Percentiles rank a stretch among this genome's conserved stretches.
phyloP scores from a whole-genome alignment of 2,113 vertebrate genomes.

The Catharus minimus region DNA sequence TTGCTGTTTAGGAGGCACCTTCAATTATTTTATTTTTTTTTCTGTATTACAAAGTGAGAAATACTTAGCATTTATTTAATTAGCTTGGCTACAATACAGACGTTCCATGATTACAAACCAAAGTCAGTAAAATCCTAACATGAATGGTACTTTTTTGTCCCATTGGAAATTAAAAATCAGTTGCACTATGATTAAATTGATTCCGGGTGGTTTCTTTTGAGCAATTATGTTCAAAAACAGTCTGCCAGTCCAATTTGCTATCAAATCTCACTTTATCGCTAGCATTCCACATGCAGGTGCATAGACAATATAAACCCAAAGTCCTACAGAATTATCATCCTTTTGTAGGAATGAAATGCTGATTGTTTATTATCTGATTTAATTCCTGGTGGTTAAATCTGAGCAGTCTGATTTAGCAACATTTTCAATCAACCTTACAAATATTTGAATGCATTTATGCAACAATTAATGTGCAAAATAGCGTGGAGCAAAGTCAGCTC shows the following conservation, averaged over 20 bases:
- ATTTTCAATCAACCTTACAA: constrained; percentile 49
- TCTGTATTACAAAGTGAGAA: constrained; percentile 9
- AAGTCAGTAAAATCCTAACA: constrained; percentile 36
- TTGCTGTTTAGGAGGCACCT: constrained; percentile 52
- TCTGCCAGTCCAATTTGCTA: constrained; percentile 75
- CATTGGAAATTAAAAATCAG: constrained; percentile 64
- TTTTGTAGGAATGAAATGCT: constrained; percentile 39
- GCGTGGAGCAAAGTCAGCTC: not conserved
- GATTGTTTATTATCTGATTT: constrained; percentile 67
- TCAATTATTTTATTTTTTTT: not conserved
- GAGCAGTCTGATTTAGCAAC: constrained; percentile 38
- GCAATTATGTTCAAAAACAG: constrained; percentile 73
- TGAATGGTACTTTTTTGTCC: constrained; percentile 50
- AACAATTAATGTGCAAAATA: constrained; percentile 10
- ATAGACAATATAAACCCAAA: constrained; percentile 14
- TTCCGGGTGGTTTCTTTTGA: constrained; percentile 69
- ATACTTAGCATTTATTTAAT: constrained; percentile 60
- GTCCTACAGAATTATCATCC: constrained; percentile 37
- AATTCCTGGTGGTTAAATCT: constrained; percentile 52
- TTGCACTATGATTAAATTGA: constrained; percentile 73
- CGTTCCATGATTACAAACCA: constrained; percentile 41
- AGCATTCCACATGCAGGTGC: constrained; percentile 46
- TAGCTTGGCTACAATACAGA: constrained; percentile 42
- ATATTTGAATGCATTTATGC: constrained; percentile 21
- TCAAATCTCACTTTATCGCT: constrained; percentile 63